Evolutionary conservation across 2,113 vertebrate genomes (phyloP).

Genomic region (Carlito syrichta): DNA sequence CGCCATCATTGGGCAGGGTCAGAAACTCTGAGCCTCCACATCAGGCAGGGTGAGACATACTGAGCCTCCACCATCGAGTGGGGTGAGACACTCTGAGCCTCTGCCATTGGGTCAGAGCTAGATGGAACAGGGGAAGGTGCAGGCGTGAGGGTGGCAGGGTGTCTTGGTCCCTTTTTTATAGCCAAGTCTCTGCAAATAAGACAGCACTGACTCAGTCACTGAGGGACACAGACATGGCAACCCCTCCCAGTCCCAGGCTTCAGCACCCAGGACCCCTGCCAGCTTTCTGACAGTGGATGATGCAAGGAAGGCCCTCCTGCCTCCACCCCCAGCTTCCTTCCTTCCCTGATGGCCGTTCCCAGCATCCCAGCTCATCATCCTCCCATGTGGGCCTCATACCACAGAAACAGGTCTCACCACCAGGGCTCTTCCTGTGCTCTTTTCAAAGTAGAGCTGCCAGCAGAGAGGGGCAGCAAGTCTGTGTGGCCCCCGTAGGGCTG

Average conservation of each 20-base stretch:
- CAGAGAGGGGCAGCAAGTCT: fast-evolving
- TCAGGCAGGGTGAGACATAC: background rate
- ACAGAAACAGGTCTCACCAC: background rate
- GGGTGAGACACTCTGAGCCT: too few relatives aligned
- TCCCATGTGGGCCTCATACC: background rate
- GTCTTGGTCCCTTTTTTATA: background rate
- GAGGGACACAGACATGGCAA: background rate
- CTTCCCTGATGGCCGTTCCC: background rate
- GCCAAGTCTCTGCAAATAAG: background rate
- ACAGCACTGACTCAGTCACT: background rate
- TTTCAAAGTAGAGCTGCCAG: background rate
- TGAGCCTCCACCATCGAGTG: background rate
- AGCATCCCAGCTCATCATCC: background rate
- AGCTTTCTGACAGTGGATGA: background rate
- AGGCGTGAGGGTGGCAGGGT: background rate
- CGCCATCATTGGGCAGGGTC: background rate
- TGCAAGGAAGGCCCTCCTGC: background rate
- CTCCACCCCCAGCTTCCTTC: background rate
- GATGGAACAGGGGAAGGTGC: background rate
- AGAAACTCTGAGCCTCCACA: background rate
- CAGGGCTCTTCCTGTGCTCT: background rate
- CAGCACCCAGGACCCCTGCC: fast-evolving
- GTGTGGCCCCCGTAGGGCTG: fast-evolving
- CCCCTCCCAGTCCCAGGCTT: fast-evolving
- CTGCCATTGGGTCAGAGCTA: background rate